Evolutionary conservation across 2,797 vertebrate species (phyloP).

Genomic region (Danio albolineatus): DNA sequence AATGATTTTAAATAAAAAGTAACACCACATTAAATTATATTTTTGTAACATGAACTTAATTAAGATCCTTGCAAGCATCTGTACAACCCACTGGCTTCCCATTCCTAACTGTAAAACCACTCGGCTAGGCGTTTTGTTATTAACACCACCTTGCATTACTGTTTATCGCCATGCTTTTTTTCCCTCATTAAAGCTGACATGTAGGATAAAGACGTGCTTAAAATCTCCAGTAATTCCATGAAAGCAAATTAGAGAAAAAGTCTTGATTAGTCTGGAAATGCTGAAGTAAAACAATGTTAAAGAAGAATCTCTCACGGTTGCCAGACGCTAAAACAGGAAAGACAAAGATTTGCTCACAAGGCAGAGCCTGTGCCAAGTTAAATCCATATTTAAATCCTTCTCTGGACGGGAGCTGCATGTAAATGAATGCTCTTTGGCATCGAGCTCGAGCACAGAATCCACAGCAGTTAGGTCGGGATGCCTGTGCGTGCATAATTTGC

Average conservation of each 20-base stretch:
- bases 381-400: conserved; percentile 74
- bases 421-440: conserved; percentile 77
- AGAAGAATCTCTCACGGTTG: conserved; percentile 67
- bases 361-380: conserved; percentile 68
- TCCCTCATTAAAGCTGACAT: conserved; percentile 22
- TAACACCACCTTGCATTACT: neutral
- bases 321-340: conserved; percentile 71
- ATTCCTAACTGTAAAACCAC: neutral
- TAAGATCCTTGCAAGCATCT: neutral
- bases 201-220: conserved; percentile 21
- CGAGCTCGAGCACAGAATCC: conserved; percentile 65
- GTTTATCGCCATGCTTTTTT: conserved; percentile 13
- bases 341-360: conserved; percentile 67
- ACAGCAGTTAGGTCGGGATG: conserved; percentile 56
- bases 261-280: conserved; percentile 39
- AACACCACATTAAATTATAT: no score
- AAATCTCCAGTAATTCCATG: conserved; percentile 29
- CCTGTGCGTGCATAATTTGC: conserved; percentile 62
- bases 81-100: neutral
- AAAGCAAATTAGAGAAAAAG: conserved; percentile 36
- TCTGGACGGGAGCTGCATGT: conserved; percentile 69
- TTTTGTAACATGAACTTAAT: no score
- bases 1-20: no score
- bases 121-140: conserved; percentile 8
- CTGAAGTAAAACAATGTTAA: conserved; percentile 59